Evolutionary conservation across 2,888 invertebrate species (phyloP), one percentile per base, ranked within the genome.

Genomic region (Sericinus montela): DNA sequence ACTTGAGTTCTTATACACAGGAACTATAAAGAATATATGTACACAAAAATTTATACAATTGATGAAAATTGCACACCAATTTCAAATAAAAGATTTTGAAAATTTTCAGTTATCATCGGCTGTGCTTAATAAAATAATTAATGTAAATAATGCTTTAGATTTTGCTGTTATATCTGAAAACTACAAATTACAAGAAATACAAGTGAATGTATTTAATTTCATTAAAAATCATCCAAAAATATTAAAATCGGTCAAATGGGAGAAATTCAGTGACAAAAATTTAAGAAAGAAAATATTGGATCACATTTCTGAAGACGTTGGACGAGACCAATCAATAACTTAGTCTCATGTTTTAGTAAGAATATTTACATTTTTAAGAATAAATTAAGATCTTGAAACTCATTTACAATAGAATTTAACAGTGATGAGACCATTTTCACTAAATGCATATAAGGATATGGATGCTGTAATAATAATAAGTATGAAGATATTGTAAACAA

Each of bases 1-100:
- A 0, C 43, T 84, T 13, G 64, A 80, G 46, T 85, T 78, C 55
- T 57, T 87, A 13, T 83, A 85, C 52, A 77, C 75, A 1, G 84
- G 85, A 3, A 69, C 70, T 3, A 67, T 86, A 11, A 65, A 64
- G 52, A 65, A 80, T 48, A 57, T 82, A 13, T 49, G 56, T n/a
- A 66, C 72, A 8, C 62, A 70, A 45, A 71, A 82, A 42, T 73
- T 67, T 36, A 41, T 71, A 5, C 69, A 70, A 49, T 54, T 86
- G 7, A 52, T 81, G 7, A 70, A 69, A 23, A 65, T 82, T 19
- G 77, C 80, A 0, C 63, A 69, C 4, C 75, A 64, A 53, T 80
- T 76, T 48, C 57, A 80, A 41, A 45, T 84, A 1, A 52, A 56
- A 7, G 70, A 69, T 32, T 55, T 87, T n/a, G n/a, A n/a, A n/a